Percentiles rank a stretch among this genome's conserved stretches.
Evolutionary conservation across 2,113 vertebrate species (phyloP).

Genomic region (Mungos mungo): DNA sequence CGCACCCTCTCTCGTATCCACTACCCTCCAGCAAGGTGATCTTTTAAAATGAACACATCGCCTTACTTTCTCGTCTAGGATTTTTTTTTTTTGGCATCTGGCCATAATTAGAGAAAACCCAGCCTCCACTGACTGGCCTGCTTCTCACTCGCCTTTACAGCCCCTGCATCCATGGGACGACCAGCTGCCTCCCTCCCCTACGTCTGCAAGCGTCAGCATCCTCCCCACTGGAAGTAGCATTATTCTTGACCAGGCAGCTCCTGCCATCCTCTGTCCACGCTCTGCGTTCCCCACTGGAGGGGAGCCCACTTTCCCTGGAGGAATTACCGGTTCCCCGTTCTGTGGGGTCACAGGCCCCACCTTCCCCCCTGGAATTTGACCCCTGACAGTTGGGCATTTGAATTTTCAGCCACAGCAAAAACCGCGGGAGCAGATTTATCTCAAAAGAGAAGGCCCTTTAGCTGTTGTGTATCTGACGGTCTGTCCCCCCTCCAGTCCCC

Average conservation of each 20-base stretch:
- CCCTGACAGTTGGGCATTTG: neutral
- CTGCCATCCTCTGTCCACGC: neutral
- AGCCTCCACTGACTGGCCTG: rapidly evolving
- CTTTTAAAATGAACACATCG: neutral
- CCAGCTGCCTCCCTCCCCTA: no score
- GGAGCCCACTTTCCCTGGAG: neutral
- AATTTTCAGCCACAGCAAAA: neutral
- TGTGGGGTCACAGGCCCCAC: rapidly evolving
- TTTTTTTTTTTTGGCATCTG: neutral
- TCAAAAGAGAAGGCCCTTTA: neutral
- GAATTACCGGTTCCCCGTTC: neutral
- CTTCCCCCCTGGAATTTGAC: neutral
- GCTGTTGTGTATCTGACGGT: no score
- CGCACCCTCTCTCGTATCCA: rapidly evolving
- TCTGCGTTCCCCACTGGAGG: no score
- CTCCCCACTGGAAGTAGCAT: rapidly evolving
- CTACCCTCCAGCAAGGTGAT: rapidly evolving
- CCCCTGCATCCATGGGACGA: neutral
- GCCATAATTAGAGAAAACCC: neutral
- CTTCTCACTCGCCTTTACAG: rapidly evolving
- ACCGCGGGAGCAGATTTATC: neutral
- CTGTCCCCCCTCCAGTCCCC: no score
- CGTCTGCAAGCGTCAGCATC: neutral
- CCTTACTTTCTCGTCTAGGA: neutral
- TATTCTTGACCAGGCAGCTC: neutral